Base-by-base conservation (phyloP, 2,888 invertebrate species). In the Heteromyza rotundicornis region DNA sequence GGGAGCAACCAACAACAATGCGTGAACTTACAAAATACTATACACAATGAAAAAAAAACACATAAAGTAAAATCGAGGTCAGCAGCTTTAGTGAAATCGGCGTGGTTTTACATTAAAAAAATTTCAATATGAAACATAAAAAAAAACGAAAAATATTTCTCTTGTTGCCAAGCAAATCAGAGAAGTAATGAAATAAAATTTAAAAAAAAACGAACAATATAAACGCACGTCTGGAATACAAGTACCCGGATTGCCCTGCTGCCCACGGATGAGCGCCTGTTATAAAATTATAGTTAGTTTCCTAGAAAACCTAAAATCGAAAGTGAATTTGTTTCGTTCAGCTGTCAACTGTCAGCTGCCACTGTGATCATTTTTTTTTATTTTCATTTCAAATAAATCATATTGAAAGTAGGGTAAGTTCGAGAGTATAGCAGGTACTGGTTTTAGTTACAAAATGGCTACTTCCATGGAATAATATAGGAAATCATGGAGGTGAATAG, bases 291-390 rank as follows among this genome's bases (percentile, higher is more conserved):
- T 77, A 71, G 77, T 69, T 72, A 73, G 64, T 73, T 74, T 77
- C 76, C 74, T 74, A 74, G 69, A 67, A 75, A 70, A 68, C 64
- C 65, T 68, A 12, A 72, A 74, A 76, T 68, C 71, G 77, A 74
- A 75, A 74, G 74, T 74, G 74, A 76, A 63, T n/a, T n/a, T n/a
- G n/a, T n/a, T n/a, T n/a, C n/a, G n/a, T n/a, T n/a, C n/a, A n/a
- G n/a, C n/a, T n/a, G 60, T 58, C 64, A 24, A 12, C 2, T n/a
- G 8, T 47, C 47, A 2, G 19, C 40, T 40, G 40, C 40, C 14
- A n/a, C 40, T 14, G 14, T n/a, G 40, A n/a, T n/a, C 40, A 40
- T 40, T 40, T n/a, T 32, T 32, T 32, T 32, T 32, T 32, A 32
- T 32, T 32, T 32, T 32, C 12, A 12, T 32, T 8, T 32, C 32